Conservation (phyloP, 2,113 vertebrate genomes). For the Rhegmatorhina hoffmannsi region DNA sequence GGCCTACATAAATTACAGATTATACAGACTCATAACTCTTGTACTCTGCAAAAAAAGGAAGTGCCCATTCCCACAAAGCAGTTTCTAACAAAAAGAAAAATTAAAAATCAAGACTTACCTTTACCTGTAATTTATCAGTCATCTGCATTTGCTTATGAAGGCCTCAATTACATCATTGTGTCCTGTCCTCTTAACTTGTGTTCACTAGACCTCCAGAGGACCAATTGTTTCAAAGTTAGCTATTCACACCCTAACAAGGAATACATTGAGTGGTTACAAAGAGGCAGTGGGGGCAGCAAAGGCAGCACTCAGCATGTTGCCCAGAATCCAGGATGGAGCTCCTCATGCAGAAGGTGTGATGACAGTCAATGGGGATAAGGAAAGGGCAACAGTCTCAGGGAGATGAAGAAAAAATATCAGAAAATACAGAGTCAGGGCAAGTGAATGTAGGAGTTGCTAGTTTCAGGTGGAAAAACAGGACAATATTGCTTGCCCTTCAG, state of each 20-base stretch:
- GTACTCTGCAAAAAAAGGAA: neutral
- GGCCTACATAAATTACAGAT: neutral
- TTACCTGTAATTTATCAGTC: neutral
- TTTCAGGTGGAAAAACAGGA: neutral
- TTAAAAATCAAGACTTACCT: neutral
- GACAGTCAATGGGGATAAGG: neutral
- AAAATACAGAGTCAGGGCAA: neutral
- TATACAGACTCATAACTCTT: neutral
- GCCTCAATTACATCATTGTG: neutral
- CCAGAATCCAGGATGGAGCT: neutral
- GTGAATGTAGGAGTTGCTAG: neutral
- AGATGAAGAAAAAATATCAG: neutral
- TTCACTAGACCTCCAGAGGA: neutral
- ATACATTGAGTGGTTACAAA: neutral
- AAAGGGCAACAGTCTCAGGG: neutral
- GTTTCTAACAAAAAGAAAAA: neutral
- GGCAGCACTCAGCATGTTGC: neutral
- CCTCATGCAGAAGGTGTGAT: neutral
- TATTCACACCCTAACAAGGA: neutral
- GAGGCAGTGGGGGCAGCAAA: neutral
- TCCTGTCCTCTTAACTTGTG: neutral
- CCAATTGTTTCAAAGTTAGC: neutral
- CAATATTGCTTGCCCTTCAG: neutral
- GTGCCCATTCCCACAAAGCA: neutral
- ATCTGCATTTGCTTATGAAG: neutral